phyloP scores from a whole-genome alignment of 1,140 invertebrate species.

The Tetramorium simillimum region DNA sequence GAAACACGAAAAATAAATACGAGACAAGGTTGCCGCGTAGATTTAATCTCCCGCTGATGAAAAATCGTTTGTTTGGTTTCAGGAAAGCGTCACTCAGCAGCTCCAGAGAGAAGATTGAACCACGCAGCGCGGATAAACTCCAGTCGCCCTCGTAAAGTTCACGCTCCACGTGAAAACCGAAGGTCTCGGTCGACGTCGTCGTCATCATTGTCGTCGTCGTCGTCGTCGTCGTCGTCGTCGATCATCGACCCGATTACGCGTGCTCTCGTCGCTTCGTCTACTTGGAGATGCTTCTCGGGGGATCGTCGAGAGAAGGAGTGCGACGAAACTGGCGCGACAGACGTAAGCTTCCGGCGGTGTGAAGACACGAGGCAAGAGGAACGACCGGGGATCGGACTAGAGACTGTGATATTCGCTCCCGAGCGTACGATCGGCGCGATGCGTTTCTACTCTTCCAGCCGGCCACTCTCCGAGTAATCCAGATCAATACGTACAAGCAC shows the following conservation, averaged over 20 bases:
- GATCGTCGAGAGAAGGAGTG: slow-evolving; percentile 25
- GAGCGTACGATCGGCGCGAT: slow-evolving; percentile 10
- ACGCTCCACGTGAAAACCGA: neutral
- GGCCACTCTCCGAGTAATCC: neutral
- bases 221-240: slow-evolving; percentile 5
- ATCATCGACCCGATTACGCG: slow-evolving; percentile 33
- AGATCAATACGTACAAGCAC: neutral
- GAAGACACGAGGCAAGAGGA: neutral
- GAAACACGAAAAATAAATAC: slow-evolving; percentile 13
- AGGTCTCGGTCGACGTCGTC: neutral
- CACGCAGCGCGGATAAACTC: neutral
- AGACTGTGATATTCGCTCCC: slow-evolving; percentile 15
- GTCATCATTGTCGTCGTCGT: neutral
- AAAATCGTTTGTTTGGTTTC: slow-evolving; percentile 27
- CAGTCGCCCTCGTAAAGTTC: neutral
- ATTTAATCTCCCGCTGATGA: slow-evolving; percentile 12
- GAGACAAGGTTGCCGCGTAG: neutral
- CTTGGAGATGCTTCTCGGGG: slow-evolving; percentile 39
- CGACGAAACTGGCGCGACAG: slow-evolving; percentile 25
- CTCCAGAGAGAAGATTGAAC: neutral
- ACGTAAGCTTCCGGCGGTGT: slow-evolving; percentile 16
- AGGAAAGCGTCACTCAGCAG: neutral
- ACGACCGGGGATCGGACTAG: neutral
- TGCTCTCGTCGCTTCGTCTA: neutral
- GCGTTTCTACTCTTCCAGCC: slow-evolving; percentile 1